These are phyloP conservation scores for Stichopus horrens DNA, from an alignment of 53 echinoderm and acorn worm genomes.

Conservation along the genomic window DNA sequence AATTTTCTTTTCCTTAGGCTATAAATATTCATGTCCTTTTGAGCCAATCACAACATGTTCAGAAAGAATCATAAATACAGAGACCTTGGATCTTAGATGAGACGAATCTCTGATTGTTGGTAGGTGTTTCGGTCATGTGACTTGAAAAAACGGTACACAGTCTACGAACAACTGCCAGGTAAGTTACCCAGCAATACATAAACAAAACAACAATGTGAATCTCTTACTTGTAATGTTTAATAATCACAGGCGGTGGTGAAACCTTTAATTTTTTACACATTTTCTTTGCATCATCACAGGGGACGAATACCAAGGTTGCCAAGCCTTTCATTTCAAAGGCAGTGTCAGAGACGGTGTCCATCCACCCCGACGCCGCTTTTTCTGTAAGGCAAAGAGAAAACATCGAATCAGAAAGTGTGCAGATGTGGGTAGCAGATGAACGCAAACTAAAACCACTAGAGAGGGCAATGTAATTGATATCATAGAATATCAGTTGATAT, in stretches of 20 bases:
- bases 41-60: too few species aligned
- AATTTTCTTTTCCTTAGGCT: too few species aligned
- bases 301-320: conserved; percentile 72
- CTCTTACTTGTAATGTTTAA: conserved; percentile 93
- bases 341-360: conserved; percentile 72
- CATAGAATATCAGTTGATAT: too few species aligned
- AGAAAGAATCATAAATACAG: too few species aligned
- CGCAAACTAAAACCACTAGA: too few species aligned
- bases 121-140: background rate
- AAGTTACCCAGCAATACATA: background rate
- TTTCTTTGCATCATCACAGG: conserved; percentile 87
- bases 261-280: conserved; percentile 86
- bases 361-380: conserved; percentile 64
- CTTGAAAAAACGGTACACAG: background rate
- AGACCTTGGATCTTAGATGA: background rate
- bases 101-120: background rate
- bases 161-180: background rate
- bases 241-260: conserved; percentile 50
- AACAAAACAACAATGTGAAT: background rate
- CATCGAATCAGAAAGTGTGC: too few species aligned
- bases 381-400: conserved; percentile 41
- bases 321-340: conserved; percentile 87
- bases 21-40: too few species aligned
- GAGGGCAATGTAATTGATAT: too few species aligned
- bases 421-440: too few species aligned